Evolutionary conservation across 2,797 vertebrate species (phyloP).

Genomic region (Orientallactaga sibirica): DNA sequence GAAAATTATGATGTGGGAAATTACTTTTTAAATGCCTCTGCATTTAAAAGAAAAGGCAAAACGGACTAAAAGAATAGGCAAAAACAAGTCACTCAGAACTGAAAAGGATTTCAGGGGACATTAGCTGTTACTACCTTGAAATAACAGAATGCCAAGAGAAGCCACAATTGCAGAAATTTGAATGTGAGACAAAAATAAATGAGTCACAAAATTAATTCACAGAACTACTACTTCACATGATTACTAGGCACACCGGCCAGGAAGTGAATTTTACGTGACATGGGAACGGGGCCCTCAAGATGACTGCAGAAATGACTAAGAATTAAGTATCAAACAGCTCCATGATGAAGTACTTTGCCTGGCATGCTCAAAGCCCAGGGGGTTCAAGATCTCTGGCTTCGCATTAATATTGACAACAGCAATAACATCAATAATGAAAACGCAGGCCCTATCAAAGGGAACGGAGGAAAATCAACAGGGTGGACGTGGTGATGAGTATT

Average conservation of each 20-base stretch:
- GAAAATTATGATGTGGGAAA: not conserved
- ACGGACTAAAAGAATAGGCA: not conserved
- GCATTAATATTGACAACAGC: not conserved
- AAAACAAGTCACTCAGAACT: not conserved
- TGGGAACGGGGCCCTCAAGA: not conserved
- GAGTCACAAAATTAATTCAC: not conserved
- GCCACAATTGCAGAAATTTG: not conserved
- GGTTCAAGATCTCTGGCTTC: not conserved
- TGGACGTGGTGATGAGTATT: not conserved
- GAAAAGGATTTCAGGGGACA: conserved; percentile 2
- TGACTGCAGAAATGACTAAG: not conserved
- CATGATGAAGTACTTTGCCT: not conserved
- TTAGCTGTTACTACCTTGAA: not conserved
- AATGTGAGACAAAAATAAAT: not conserved
- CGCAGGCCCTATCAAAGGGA: not conserved
- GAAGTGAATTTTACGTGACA: no score
- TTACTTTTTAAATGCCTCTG: not conserved
- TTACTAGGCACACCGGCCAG: conserved; percentile 16
- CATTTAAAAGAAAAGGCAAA: not conserved
- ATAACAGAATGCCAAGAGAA: not conserved
- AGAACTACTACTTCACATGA: conserved; percentile 52
- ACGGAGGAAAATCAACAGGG: not conserved
- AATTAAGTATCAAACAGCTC: not conserved
- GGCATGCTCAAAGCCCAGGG: not conserved
- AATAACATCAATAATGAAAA: not conserved